Base-by-base conservation (phyloP, 2,888 invertebrate genomes). In the Halocaridina rubra region DNA sequence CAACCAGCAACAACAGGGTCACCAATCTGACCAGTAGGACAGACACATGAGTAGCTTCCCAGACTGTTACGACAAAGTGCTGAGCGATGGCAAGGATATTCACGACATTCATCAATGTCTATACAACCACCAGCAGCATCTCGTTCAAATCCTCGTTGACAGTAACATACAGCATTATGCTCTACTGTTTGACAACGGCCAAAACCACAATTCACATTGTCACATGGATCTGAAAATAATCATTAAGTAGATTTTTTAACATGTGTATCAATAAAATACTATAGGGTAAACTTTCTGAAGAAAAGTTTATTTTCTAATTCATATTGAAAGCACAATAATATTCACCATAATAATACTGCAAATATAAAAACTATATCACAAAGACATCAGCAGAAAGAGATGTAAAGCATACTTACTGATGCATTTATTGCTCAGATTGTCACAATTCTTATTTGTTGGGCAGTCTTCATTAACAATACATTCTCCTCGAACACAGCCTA, bases 401-500 rank as follows among this genome's bases (percentile, higher is more conserved):
- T n/a, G n/a, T n/a, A n/a, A n/a, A n/a, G n/a, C n/a, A n/a, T n/a
- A 96, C 91, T 95, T 96, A 90, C 96, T 89, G 64, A 90, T 88
- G 88, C 91, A 91, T 80, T 90, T 90, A 87, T 90, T 89, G 75
- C 92, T 94, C 89, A 93, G 93, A 3, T 91, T 91, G 89, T 96
- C 95, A 90, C 97, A 97, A 89, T 94, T 93, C 91, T 95, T 95
- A 87, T 96, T 95, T 39, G 90, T 91, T 2, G 94, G 91, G 90
- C 97, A 97, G 89, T 96, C 96, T 57, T 93, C 93, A 90, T 95
- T 93, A 64, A 93, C 93, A 1, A 95, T 92, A 91, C 97, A 97
- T 91, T 97, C 97, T 1, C 97, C 97, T 91, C 95, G 95, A 90
- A 96, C 96, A 90, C 97, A 97, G 46, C 97, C 97, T 77, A 96